Evolutionary conservation across 2,888 invertebrate genomes (phyloP).

Genomic region (Drosophila buzzatii): DNA sequence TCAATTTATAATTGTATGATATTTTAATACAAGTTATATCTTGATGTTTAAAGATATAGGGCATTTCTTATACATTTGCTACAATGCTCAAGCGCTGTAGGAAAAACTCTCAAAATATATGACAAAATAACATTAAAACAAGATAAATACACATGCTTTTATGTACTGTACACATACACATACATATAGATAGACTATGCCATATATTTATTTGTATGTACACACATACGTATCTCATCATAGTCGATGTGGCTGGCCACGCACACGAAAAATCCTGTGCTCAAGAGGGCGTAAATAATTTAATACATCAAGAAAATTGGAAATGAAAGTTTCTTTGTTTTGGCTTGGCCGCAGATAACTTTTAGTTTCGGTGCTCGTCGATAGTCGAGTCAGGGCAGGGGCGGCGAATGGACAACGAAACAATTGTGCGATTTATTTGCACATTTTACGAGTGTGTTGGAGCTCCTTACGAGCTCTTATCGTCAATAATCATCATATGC

Average conservation of each 20-base stretch:
- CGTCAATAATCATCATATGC: constrained; percentile 83
- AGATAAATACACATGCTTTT: constrained; percentile 6
- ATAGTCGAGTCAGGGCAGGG: constrained; percentile 6
- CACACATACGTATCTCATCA: constrained; percentile 23
- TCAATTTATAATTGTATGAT: neutral
- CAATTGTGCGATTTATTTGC: constrained; percentile 80
- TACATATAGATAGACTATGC: neutral
- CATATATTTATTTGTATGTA: neutral
- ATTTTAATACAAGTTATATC: neutral
- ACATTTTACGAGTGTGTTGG: constrained; percentile 64
- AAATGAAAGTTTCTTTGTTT: constrained; percentile 83
- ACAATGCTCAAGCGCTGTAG: too few relatives aligned
- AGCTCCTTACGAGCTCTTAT: constrained; percentile 60
- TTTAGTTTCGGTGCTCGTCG: constrained; percentile 72
- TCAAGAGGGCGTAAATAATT: constrained; percentile 84
- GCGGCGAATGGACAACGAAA: constrained; percentile 26
- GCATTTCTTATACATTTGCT: neutral
- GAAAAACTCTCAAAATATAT: constrained; percentile 17
- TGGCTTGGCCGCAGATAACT: constrained; percentile 77
- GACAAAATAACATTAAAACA: constrained; percentile 19
- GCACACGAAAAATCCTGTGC: constrained; percentile 69
- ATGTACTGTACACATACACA: neutral
- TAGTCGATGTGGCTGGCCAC: constrained; percentile 34
- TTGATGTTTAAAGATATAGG: neutral
- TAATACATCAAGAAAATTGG: constrained; percentile 83